phyloP scores from a whole-genome alignment of 30 jellyfish, hydroid and myxozoan genomes.

The Pelagia noctiluca region DNA sequence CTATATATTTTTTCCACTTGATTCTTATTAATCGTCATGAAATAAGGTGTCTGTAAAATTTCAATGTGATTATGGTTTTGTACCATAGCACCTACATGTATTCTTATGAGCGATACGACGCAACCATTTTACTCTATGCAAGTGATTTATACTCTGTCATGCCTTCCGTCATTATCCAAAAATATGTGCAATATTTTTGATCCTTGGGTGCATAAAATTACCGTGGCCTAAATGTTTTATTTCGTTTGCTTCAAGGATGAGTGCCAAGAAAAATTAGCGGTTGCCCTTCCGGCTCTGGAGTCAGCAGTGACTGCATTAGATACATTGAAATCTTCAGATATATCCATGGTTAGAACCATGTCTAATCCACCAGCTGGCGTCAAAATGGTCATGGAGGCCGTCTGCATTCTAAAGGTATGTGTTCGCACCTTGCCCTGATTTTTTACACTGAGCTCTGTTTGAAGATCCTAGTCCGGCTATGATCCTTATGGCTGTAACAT shows the following conservation, averaged over 20 bases:
- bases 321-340: constrained; percentile 59
- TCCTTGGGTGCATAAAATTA: neutral
- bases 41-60: no score
- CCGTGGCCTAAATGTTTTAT: neutral
- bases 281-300: constrained; percentile 68
- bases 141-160: no score
- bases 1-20: no score
- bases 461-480: no score
- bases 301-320: constrained; percentile 60
- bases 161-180: neutral
- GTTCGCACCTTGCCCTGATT: neutral
- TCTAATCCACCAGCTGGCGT: constrained; percentile 67
- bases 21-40: no score
- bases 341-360: constrained; percentile 54
- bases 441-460: neutral
- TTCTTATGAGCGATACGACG: no score
- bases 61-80: no score
- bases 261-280: constrained; percentile 67
- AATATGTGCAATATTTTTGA: neutral
- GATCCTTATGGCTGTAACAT: no score
- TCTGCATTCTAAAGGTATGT: constrained; percentile 56
- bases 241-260: constrained; percentile 43
- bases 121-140: no score
- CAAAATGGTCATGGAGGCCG: constrained; percentile 78
- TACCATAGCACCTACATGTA: no score